Evolutionary conservation across 92 coral and sea anemone genomes (phyloP).

Genomic region (Palythoa caribaeorum): DNA sequence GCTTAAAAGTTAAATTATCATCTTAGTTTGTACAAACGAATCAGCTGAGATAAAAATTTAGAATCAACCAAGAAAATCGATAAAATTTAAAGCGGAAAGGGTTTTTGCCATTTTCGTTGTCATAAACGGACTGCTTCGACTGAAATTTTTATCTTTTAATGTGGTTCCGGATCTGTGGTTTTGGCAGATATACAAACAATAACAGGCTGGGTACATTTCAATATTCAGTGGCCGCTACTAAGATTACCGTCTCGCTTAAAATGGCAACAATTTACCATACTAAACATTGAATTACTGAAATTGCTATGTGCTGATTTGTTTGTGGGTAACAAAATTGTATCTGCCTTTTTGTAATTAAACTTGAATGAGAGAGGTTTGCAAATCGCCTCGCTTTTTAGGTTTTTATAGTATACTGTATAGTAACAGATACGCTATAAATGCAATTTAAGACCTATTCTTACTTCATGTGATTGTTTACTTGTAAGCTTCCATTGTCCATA

Average conservation of each 20-base stretch:
- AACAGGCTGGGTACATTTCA: background rate
- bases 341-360: background rate
- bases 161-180: slow-evolving; percentile 30
- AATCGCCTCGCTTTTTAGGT: background rate
- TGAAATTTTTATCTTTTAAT: background rate
- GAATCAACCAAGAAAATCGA: background rate
- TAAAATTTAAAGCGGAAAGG: background rate
- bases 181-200: slow-evolving; percentile 6
- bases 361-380: background rate
- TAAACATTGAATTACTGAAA: background rate
- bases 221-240: background rate
- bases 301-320: background rate
- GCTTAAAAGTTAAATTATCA: no score
- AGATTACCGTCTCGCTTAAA: slow-evolving; percentile 34
- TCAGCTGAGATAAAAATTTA: background rate
- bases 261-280: background rate
- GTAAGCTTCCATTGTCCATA: background rate
- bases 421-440: background rate
- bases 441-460: background rate
- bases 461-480: background rate
- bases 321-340: background rate
- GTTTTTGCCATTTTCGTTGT: background rate
- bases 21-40: background rate
- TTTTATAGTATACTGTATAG: background rate
- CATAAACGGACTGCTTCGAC: background rate